A percentile compares a stretch with the other conserved stretches of the same genome.
phyloP scores from a whole-genome alignment of 2,888 invertebrate species.

The Pseudolycoriella hygida region DNA sequence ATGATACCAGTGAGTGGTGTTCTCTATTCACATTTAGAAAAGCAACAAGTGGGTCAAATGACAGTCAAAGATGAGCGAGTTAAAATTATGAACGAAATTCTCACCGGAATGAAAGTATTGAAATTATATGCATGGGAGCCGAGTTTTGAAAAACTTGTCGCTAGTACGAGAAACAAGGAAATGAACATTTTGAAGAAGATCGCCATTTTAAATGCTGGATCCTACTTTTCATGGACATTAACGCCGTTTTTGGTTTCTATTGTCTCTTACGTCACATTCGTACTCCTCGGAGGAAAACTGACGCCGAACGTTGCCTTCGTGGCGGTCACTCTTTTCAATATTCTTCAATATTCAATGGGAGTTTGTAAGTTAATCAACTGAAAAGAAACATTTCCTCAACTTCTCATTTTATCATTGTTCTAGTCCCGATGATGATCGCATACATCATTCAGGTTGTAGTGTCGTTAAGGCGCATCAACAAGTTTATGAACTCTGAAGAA shows the following conservation, averaged over 20 bases:
- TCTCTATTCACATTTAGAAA: conserved; percentile 20
- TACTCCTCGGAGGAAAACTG: conserved; percentile 27
- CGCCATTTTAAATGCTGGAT: conserved; percentile 33
- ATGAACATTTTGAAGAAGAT: conserved; percentile 34
- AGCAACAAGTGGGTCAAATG: conserved; percentile 27
- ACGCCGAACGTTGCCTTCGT: conserved; percentile 36
- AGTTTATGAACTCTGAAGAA: conserved; percentile 35
- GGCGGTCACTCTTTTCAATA: conserved; percentile 36
- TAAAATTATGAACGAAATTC: conserved; percentile 31
- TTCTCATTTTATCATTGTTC: background rate
- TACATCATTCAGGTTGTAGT: conserved; percentile 22
- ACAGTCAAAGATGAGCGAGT: conserved; percentile 31
- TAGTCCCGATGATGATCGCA: conserved; percentile 6
- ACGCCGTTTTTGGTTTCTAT: conserved; percentile 37
- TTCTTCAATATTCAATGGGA: conserved; percentile 27
- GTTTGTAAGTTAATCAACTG: background rate
- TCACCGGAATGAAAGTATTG: conserved; percentile 29
- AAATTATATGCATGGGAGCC: conserved; percentile 41
- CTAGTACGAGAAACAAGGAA: conserved; percentile 36
- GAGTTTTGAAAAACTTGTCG: conserved; percentile 36
- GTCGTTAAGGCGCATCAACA: conserved; percentile 35
- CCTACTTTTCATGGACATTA: conserved; percentile 40
- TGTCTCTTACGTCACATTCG: conserved; percentile 24
- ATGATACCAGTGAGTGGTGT: conserved; percentile 31
- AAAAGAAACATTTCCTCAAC: too few relatives aligned